Conservation (phyloP, 2,888 invertebrate genomes). For the Xanthorhoe designata region DNA sequence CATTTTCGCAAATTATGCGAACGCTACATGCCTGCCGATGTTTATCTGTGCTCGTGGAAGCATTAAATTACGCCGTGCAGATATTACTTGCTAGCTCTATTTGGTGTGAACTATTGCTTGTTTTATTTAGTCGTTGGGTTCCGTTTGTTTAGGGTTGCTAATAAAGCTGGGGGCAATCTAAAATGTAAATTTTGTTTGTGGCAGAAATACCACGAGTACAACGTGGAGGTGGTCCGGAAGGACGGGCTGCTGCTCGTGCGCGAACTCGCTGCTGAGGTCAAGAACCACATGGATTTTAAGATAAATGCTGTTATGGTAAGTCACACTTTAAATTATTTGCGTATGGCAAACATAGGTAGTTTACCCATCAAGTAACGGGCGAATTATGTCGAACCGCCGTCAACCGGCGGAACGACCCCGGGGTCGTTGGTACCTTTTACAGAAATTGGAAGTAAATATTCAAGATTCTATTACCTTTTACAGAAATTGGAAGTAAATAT, state of each 20-base stretch:
- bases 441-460: too few relatives aligned
- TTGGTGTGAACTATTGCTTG: constrained; percentile 35
- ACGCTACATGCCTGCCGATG: constrained; percentile 76
- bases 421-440: too few relatives aligned
- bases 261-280: constrained; percentile 95
- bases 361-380: too few relatives aligned
- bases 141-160: constrained; percentile 14
- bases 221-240: constrained; percentile 91
- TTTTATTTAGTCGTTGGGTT: constrained; percentile 9
- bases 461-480: too few relatives aligned
- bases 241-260: constrained; percentile 94
- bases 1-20: constrained; percentile 81
- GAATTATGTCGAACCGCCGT: too few relatives aligned
- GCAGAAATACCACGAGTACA: constrained; percentile 93
- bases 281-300: constrained; percentile 97
- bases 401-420: too few relatives aligned
- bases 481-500: too few relatives aligned
- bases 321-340: constrained; percentile 38
- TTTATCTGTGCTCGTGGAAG: constrained; percentile 77
- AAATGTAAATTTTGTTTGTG: constrained; percentile 50
- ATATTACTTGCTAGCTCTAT: constrained; percentile 62
- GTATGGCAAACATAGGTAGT: too few relatives aligned
- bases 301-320: constrained; percentile 96
- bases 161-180: constrained; percentile 6
- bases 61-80: constrained; percentile 73